Conservation (phyloP, 2,113 vertebrate species). For the Dasypus novemcinctus region DNA sequence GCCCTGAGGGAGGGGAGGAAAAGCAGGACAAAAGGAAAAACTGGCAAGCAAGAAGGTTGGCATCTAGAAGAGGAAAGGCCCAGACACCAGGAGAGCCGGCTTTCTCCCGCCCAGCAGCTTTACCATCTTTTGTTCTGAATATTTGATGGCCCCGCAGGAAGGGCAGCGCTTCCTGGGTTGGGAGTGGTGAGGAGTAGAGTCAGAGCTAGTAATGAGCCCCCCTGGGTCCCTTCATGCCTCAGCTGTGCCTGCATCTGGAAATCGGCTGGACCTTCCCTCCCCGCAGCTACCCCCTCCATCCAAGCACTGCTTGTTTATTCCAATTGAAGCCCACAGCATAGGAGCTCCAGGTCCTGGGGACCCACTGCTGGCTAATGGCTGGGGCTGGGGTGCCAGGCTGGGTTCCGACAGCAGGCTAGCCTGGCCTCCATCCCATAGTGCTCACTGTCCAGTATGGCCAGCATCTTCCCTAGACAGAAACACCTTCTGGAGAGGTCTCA, state of each 20-base stretch:
- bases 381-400: neutral
- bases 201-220: slow-evolving; percentile 79
- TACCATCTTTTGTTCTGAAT: slow-evolving; percentile 62
- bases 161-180: neutral
- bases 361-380: slow-evolving; percentile 32
- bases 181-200: slow-evolving; percentile 43
- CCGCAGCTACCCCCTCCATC: neutral
- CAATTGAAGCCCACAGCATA: slow-evolving; percentile 64
- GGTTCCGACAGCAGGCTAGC: neutral
- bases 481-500: neutral
- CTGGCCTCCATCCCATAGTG: neutral
- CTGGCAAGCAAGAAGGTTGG: neutral
- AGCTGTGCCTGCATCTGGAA: slow-evolving; percentile 56
- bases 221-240: slow-evolving; percentile 63
- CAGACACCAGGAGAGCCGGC: neutral
- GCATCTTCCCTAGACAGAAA: neutral
- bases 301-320: slow-evolving; percentile 67
- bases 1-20: accelerated
- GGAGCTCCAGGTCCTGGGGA: neutral
- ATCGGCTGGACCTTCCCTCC: slow-evolving; percentile 58
- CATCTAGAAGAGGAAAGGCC: neutral
- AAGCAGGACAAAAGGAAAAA: neutral
- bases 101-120: neutral
- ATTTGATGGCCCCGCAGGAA: slow-evolving; percentile 65
- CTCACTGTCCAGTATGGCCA: accelerated